A percentile compares a stretch with the other conserved stretches of the same genome.
phyloP scores from a whole-genome alignment of 2,888 invertebrate genomes.

The Ophion costatus region DNA sequence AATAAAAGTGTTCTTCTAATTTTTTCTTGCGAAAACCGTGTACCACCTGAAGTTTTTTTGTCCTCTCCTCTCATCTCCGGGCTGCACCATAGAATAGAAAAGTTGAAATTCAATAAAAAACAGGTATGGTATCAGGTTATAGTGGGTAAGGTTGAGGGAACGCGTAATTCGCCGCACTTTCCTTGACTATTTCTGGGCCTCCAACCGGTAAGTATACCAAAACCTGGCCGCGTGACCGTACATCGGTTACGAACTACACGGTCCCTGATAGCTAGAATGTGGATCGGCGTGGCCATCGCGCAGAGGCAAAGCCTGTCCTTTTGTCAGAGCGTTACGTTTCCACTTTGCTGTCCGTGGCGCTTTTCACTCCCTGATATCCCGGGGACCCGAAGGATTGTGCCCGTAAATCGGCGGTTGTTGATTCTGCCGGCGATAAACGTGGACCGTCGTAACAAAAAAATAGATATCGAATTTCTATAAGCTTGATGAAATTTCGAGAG shows the following conservation, averaged over 20 bases:
- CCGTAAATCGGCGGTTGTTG: conserved; percentile 56
- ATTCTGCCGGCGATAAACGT: conserved; percentile 34
- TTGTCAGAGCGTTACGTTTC: conserved; percentile 40
- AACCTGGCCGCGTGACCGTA: conserved; percentile 71
- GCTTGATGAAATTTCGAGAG: neutral
- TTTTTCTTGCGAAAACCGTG: too few species aligned
- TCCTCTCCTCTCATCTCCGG: too few species aligned
- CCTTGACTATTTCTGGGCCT: conserved; percentile 70
- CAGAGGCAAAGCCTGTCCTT: conserved; percentile 53
- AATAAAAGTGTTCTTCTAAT: too few species aligned
- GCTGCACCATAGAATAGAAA: too few species aligned
- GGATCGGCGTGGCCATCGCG: conserved; percentile 28
- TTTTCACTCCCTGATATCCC: conserved; percentile 41
- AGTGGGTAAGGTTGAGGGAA: conserved; percentile 54
- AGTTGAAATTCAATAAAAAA: too few species aligned
- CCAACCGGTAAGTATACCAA: conserved; percentile 70
- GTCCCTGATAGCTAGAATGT: conserved; percentile 66
- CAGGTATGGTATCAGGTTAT: conserved; percentile 12
- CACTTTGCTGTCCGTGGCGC: conserved; percentile 46
- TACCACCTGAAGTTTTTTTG: too few species aligned
- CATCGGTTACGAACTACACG: conserved; percentile 70
- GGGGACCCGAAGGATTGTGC: conserved; percentile 26
- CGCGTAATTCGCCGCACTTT: conserved; percentile 60
- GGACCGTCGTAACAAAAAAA: neutral
- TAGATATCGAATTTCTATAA: too few species aligned